A percentile compares a stretch with the other conserved stretches of the same genome.
Evolutionary conservation across 2,797 vertebrate genomes (phyloP).

Genomic region (Etheostoma nigrum): DNA sequence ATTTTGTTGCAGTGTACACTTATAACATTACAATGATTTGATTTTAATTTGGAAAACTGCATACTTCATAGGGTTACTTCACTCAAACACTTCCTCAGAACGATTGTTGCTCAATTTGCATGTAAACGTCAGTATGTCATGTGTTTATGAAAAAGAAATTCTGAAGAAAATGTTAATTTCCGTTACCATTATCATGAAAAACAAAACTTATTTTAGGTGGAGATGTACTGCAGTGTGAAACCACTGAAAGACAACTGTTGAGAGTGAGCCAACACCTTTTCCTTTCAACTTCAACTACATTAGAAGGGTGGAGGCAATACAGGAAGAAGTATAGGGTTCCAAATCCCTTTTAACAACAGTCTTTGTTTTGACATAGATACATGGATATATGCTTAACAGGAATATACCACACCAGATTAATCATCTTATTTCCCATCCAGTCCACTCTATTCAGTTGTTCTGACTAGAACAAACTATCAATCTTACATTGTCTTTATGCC

Average conservation of each 20-base stretch:
- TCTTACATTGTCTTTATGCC: background rate
- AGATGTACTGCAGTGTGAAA: conserved; percentile 6
- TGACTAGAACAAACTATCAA: background rate
- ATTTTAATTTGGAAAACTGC: background rate
- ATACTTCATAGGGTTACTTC: background rate
- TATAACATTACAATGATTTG: background rate
- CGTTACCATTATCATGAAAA: too few relatives aligned
- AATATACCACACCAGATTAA: background rate
- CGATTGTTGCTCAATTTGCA: background rate
- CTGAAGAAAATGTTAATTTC: too few relatives aligned
- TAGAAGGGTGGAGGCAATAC: background rate
- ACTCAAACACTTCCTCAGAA: conserved; percentile 12
- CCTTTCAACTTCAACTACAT: background rate
- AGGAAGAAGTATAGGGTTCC: conserved; percentile 36
- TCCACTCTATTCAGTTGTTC: background rate
- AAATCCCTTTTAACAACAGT: background rate
- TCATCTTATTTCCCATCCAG: background rate
- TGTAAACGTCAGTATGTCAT: background rate
- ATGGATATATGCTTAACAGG: background rate
- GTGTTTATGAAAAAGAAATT: too few relatives aligned
- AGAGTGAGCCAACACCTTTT: conserved; percentile 37
- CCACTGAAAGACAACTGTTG: conserved; percentile 24
- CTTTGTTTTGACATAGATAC: background rate
- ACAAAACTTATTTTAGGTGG: too few relatives aligned
- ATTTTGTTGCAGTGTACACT: background rate